phyloP scores from a whole-genome alignment of 2,113 vertebrate genomes.

The Vidua chalybeata region DNA sequence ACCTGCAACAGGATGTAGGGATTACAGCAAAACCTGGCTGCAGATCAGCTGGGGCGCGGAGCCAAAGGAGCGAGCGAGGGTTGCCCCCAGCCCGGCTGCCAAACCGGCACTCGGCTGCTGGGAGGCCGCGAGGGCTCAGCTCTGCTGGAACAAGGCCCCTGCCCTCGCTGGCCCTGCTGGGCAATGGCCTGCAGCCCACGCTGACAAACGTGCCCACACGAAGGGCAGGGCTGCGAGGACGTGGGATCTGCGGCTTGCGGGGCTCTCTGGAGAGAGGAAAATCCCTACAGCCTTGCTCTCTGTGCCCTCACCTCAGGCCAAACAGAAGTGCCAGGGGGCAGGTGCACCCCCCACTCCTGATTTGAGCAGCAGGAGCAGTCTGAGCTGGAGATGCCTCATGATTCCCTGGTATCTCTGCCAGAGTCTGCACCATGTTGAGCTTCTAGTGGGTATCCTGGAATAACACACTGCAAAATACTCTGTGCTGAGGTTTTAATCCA shows the following conservation, averaged over 20 bases:
- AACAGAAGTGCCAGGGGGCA: background rate
- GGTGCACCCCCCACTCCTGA: background rate
- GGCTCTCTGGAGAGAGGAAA: background rate
- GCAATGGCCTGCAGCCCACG: slow-evolving; percentile 27
- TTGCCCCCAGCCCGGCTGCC: slow-evolving; percentile 59
- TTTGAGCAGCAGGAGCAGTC: background rate
- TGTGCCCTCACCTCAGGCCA: background rate
- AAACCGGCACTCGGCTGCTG: slow-evolving; percentile 34
- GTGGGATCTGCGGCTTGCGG: background rate
- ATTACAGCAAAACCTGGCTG: slow-evolving; percentile 79
- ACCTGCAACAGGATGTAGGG: slow-evolving; percentile 81
- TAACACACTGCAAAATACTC: background rate
- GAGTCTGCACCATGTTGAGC: background rate
- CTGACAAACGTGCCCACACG: background rate
- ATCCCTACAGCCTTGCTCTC: fast-evolving
- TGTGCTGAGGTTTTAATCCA: slow-evolving; percentile 49
- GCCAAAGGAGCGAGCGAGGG: slow-evolving; percentile 66
- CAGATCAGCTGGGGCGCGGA: slow-evolving; percentile 66
- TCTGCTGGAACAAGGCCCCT: slow-evolving; percentile 2
- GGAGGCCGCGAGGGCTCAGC: background rate
- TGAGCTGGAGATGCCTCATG: background rate
- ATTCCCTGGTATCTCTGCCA: background rate
- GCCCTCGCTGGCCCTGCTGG: background rate
- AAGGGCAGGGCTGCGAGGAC: background rate
- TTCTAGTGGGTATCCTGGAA: background rate